Conservation (phyloP, 2,113 vertebrate species). For the Hymenochirus boettgeri region DNA sequence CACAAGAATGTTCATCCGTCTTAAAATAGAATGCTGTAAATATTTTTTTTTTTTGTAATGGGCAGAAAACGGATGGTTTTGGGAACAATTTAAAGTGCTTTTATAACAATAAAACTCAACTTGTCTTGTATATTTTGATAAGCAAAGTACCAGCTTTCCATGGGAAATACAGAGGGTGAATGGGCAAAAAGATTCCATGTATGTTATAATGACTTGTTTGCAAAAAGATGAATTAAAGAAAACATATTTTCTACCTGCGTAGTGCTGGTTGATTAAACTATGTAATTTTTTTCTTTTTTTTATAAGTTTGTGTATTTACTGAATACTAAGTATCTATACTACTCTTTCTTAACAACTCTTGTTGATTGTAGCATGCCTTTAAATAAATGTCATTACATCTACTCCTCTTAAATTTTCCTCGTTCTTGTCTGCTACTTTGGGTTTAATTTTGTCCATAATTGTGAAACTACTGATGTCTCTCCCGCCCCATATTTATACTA, state of each 20-base stretch:
- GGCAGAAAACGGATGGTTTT: constrained; percentile 57
- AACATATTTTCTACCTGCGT: constrained; percentile 73
- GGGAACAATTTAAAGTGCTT: constrained; percentile 70
- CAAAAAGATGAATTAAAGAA: constrained; percentile 74
- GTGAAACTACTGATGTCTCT: constrained; percentile 46
- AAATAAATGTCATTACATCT: constrained; percentile 78
- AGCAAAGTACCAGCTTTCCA: constrained; percentile 74
- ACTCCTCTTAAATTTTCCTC: constrained; percentile 63
- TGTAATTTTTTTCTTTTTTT: constrained; percentile 62
- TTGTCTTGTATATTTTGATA: constrained; percentile 80
- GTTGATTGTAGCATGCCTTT: constrained; percentile 72
- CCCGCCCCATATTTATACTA: too few species aligned
- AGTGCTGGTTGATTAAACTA: constrained; percentile 68
- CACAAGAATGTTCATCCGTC: constrained; percentile 62
- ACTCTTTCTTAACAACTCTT: constrained; percentile 65
- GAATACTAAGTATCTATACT: constrained; percentile 58
- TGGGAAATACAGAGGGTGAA: constrained; percentile 64
- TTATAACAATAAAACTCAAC: constrained; percentile 63
- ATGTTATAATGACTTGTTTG: constrained; percentile 66
- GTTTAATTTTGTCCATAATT: constrained; percentile 47
- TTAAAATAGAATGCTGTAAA: constrained; percentile 68
- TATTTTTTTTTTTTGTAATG: constrained; percentile 61
- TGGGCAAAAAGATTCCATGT: constrained; percentile 60
- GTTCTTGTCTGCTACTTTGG: constrained; percentile 64
- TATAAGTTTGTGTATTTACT: constrained; percentile 64